Conservation (phyloP, 1,140 invertebrate genomes). For the Catajapyx aquilonaris region DNA sequence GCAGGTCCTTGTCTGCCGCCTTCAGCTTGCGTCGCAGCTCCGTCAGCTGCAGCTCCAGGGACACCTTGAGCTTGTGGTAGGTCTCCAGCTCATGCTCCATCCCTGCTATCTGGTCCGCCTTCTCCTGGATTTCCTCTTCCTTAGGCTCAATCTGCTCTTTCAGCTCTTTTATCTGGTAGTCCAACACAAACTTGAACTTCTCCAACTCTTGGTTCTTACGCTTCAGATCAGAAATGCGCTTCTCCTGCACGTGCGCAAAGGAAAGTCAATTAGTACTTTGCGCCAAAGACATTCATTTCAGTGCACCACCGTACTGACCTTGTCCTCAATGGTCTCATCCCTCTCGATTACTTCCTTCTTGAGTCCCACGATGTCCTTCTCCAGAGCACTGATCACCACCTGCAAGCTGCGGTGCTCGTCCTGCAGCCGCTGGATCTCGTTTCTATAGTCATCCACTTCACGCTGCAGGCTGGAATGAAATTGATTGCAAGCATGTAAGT, state of each 20-base stretch:
- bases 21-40: conserved; percentile 52
- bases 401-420: conserved; percentile 44
- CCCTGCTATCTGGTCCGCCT: conserved; percentile 55
- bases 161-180: conserved; percentile 69
- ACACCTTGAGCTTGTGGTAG: conserved; percentile 38
- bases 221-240: conserved; percentile 57
- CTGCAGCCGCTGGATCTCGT: conserved; percentile 33
- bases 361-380: conserved; percentile 50
- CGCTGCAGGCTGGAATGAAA: conserved; percentile 22
- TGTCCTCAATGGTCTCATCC: conserved; percentile 57
- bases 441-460: conserved; percentile 49
- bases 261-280: not conserved
- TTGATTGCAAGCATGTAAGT: too few species aligned
- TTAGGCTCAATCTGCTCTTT: conserved; percentile 66
- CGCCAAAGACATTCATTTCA: not conserved
- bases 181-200: conserved; percentile 73
- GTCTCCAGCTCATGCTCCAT: conserved; percentile 44
- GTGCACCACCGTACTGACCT: conserved; percentile 19
- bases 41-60: conserved; percentile 43
- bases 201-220: conserved; percentile 70
- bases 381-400: conserved; percentile 40
- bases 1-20: conserved; percentile 40
- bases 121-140: conserved; percentile 52
- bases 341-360: conserved; percentile 54
- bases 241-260: conserved; percentile 29